Percentiles rank a stretch among this genome's conserved stretches.
Conservation (phyloP, 2,888 invertebrate genomes). For the Tholera decimalis region DNA sequence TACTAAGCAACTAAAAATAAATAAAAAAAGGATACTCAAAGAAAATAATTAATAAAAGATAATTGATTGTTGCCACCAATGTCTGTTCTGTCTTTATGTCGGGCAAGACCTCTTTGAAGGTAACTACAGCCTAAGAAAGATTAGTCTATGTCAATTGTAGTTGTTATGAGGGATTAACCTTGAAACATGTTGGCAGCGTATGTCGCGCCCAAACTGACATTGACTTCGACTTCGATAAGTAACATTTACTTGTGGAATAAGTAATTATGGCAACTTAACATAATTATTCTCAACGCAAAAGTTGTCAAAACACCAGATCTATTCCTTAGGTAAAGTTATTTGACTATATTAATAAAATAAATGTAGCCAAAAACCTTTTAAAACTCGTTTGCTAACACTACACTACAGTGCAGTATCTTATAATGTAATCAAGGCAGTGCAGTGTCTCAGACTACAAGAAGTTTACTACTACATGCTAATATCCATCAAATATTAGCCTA, state of each 20-base stretch:
- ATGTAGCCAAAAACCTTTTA: background rate
- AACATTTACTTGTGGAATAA: too few relatives aligned
- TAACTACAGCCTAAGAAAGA: too few relatives aligned
- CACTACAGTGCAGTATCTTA: constrained; percentile 13
- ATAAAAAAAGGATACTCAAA: too few relatives aligned
- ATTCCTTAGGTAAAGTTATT: background rate
- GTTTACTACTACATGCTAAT: constrained; percentile 44
- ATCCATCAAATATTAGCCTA: constrained; percentile 79
- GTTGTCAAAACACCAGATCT: background rate
- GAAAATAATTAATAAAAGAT: too few relatives aligned
- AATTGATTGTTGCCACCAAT: too few relatives aligned
- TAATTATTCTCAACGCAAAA: too few relatives aligned
- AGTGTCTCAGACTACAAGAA: constrained; percentile 40
- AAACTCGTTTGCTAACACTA: background rate
- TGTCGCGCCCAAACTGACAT: background rate
- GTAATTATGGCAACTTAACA: too few relatives aligned
- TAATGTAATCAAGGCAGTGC: constrained; percentile 38
- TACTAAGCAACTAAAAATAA: too few relatives aligned
- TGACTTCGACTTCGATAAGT: background rate
- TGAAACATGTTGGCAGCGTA: background rate
- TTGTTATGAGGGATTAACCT: background rate
- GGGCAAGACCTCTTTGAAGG: too few relatives aligned
- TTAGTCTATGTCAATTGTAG: too few relatives aligned
- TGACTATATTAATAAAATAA: background rate
- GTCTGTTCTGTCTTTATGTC: too few relatives aligned